Evolutionary conservation across 1,140 invertebrate species (phyloP), one percentile per base, ranked within the genome.

Genomic region (Magallana angulata): DNA sequence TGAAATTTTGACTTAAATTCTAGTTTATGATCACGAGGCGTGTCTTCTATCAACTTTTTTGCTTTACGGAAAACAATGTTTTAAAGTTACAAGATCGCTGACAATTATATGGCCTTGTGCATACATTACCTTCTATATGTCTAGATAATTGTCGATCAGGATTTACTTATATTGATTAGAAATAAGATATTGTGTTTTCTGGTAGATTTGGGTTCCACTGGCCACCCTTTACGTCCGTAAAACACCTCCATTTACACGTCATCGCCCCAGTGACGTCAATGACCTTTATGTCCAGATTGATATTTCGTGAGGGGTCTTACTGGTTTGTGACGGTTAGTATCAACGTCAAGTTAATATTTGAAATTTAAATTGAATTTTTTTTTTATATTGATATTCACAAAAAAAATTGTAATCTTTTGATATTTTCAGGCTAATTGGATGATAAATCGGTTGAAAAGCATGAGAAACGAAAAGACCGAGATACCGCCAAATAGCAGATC

Each of bases 191-290:
- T 80, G 7, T 80, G 18, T 24, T 80, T 80, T 80, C 11, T 30
- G 11, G 18, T 5, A 96, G 97, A 68, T 96, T 97, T 81, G 98
- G 98, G 1, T 99, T 98, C 94, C 98, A 99, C 93, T 97, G 97
- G 97, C 98, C 98, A 30, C 98, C 98, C 0, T 98, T 98, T 94
- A 97, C 97, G 82, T 96, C 96, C 8, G 96, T 99, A 0, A 94
- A 95, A 82, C 98, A 99, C 95, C 95, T 99, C 4, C 98, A 99
- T 95, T 95, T 99, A 59, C 98, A 99, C 91, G 96, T 97, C 0
- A 98, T 99, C 87, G 96, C 97, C 3, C 98, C 98, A 3, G 95
- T 96, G 12, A 96, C 96, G n/a, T 95, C 97, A 90, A 98, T 99
- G 97, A 95, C 96, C 0, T 96, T 97, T 36, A 87, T 98, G 7